Evolutionary conservation across 92 coral and sea anemone species (phyloP), one percentile per base, ranked within the genome.

Genomic region (Actinernus sp.): DNA sequence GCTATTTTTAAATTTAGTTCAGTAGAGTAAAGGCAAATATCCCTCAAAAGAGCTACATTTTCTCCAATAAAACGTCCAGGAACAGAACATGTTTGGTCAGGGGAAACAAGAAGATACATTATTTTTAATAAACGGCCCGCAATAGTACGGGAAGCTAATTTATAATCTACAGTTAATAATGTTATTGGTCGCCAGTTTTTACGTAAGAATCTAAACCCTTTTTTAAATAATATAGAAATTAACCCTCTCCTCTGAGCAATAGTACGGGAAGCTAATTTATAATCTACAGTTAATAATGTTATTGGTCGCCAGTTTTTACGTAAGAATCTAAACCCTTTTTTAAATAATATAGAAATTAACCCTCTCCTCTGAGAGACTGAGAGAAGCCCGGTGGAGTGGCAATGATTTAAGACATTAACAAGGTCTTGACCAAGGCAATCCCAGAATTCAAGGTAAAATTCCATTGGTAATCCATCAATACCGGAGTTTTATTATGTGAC

Each of bases 261-360:
- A 46, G 48, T 68, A 4, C 49, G 26, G 0, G 83, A 44, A 0
- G 50, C 29, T 1, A 77, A 44, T 27, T 88, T 88, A 23, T 88
- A 88, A 9, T 82, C 94, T 0, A 57, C 78, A 28, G 68, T 67
- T 1, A 88, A 34, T 0, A 83, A 71, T 1, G 76, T 56, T 2
- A 88, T 83, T 0, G 89, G 95, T 0, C 74, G 82, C 95, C 95
- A 88, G 38, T 88, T 88, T 4, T 31, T 49, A 0, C 50, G 49
- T 0, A 63, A 71, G 1, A 53, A 43, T 0, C 34, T 21, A 23
- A 73, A 76, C 1, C 88, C 88, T 44, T 74, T 83, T 26, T 78
- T 89, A 12, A 36, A 76, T 11, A 74, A 12, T 14, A 89, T 45
- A 0, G 84, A 34, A 3, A 89, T 79, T 0, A 61, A 17, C 0